Evolutionary conservation across 2,888 invertebrate genomes (phyloP).

Genomic region (Holacanthella duospinosa): DNA sequence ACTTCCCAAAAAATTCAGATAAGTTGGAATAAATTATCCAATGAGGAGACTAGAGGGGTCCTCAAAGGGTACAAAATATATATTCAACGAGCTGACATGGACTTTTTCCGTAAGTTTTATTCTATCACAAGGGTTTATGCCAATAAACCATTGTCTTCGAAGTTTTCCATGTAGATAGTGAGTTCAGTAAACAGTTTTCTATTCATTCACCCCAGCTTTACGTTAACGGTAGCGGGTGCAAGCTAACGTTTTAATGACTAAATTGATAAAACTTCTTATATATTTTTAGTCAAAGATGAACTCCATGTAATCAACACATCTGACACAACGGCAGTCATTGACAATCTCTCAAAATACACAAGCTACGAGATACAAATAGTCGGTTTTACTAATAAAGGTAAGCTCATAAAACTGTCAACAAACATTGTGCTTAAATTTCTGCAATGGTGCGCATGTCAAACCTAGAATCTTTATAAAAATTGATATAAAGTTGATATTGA

Average conservation of each 20-base stretch:
- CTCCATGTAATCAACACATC: slow-evolving; percentile 45
- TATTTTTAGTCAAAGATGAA: slow-evolving; percentile 11
- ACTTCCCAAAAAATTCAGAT: slow-evolving; percentile 42
- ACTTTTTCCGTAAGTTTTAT: slow-evolving; percentile 23
- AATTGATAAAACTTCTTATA: no score
- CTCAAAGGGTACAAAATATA: slow-evolving; percentile 41
- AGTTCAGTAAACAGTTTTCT: no score
- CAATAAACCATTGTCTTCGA: not conserved
- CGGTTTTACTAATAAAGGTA: slow-evolving; percentile 54
- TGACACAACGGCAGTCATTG: slow-evolving; percentile 57
- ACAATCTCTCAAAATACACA: slow-evolving; percentile 60
- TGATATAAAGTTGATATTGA: not conserved
- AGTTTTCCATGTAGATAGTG: not conserved
- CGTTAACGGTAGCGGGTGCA: no score
- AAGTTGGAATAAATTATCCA: slow-evolving; percentile 42
- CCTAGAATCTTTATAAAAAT: not conserved
- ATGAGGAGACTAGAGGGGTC: slow-evolving; percentile 43
- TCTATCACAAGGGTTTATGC: not conserved
- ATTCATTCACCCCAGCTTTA: no score
- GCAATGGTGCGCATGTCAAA: no score
- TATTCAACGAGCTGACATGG: slow-evolving; percentile 31
- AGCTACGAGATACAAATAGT: slow-evolving; percentile 72
- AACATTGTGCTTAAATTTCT: no score
- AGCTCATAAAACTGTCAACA: no score
- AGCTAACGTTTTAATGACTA: no score